Evolutionary conservation across 2,888 invertebrate species (phyloP), one percentile per base, ranked within the genome.

Genomic region (Neoaliturus tenellus): DNA sequence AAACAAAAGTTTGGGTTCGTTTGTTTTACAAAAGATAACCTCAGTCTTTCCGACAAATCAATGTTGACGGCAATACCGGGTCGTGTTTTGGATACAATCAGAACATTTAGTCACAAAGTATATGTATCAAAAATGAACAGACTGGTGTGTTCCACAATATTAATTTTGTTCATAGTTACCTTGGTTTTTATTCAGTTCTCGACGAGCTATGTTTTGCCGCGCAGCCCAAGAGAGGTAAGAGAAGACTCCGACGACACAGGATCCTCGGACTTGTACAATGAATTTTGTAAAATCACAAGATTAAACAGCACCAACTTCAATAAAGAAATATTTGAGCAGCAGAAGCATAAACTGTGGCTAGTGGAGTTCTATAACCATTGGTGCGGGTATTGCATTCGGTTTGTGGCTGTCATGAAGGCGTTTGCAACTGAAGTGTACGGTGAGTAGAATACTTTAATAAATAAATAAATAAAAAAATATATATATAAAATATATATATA

Each of bases 301-400:
- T 90, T 97, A 87, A 95, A 94, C 28, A 91, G 91, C 2, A 91
- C 91, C 39, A 96, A 95, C 90, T 95, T 97, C 88, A 94, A 95
- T 86, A 90, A 90, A 41, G 92, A 92, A 85, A 90, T 97, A 41
- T 93, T 94, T 86, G 92, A 92, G 23, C 94, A 83, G 48, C 41
- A 73, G 12, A 69, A 80, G 41, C 75, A 78, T 1, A 85, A 83
- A 88, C 94, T 95, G 0, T 94, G 95, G 91, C 89, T 98, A 1
- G 93, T 99, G 2, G 97, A 98, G 90, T 99, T 99, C 92, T 99
- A 98, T 90, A 98, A 97, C 90, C 96, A 96, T 88, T 99, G 97
- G 94, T 99, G 99, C 90, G 99, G 99, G 0, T 97, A 97, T 90
- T 99, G 99, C 89, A 94, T 96, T 87, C 92, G 95, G 28, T 99